Base-by-base conservation (phyloP, 2,797 vertebrate genomes). In the Enteromius mattozi region DNA sequence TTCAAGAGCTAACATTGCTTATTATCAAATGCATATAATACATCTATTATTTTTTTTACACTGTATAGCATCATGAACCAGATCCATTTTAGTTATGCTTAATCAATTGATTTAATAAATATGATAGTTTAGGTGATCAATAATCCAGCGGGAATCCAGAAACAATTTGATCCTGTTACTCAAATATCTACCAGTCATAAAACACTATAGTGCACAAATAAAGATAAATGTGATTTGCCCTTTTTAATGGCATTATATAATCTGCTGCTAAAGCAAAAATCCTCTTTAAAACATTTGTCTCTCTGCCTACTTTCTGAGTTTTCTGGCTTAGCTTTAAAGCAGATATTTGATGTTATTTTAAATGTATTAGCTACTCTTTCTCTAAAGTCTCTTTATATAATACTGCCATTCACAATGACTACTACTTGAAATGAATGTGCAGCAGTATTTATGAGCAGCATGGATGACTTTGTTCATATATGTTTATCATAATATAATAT, bases 231-330 rank as follows among this genome's bases (percentile, higher is more conserved):
- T 40, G 33, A 17, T 47, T 19, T 19, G 0, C 7, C 4, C 7
- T 19, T 35, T 69, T 80, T 16, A 54, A 80, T 9, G 19, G 1
- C 37, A 12, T 59, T 71, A 81, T 68, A 24, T 80, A 54, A 54
- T 70, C 65, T 80, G 37, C 9, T 40, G n/a, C 79, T 59, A 33
- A 81, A 59, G 17, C 14, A 45, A 71, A 68, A 70, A 40, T 69
- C 78, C 21, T 69, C 65, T 69, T 54, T 68, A 6, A 80, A 81
- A 54, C 51, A 80, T 81, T 27, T 30, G 35, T 42, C 35, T 56
- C 33, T 80, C 63, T 40, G 47, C 33, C 19, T 14, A 14, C 49
- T n/a, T 37, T 56, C 1, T 4, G 9, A 51, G 12, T 16, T 56
- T 76, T 76, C 21, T 35, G 17, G 66, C 49, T 30, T 81, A 30